Conservation (phyloP, 2,113 vertebrate species). For the Leptobrachium leishanense region DNA sequence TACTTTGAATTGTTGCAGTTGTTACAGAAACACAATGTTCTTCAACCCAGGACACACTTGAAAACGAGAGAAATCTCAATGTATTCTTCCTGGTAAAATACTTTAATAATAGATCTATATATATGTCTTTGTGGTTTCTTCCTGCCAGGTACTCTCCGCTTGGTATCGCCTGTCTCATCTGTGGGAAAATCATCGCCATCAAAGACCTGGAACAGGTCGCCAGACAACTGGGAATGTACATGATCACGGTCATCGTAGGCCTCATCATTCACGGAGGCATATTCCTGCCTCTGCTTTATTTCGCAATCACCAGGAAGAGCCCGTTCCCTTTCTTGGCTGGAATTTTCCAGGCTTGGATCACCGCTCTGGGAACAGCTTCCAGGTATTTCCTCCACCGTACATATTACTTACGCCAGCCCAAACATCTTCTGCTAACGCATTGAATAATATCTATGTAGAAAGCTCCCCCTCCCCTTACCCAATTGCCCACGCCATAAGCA, state of each 20-base stretch:
- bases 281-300: conserved; percentile 94
- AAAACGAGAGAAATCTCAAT: too few relatives aligned
- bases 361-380: conserved; percentile 94
- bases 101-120: too few relatives aligned
- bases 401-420: not conserved
- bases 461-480: not conserved
- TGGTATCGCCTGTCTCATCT: conserved; percentile 96
- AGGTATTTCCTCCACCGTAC: conserved; percentile 70
- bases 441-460: not conserved
- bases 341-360: conserved; percentile 99
- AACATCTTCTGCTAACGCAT: not conserved
- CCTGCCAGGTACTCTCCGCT: conserved; percentile 91
- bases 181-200: conserved; percentile 98
- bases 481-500: not conserved
- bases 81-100: too few relatives aligned
- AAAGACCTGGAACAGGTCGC: conserved; percentile 94
- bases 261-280: conserved; percentile 96
- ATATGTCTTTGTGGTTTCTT: conserved; percentile 2
- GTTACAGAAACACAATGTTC: too few relatives aligned
- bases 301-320: conserved; percentile 93
- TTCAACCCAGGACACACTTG: too few relatives aligned
- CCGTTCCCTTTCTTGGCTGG: conserved; percentile 94
- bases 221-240: conserved; percentile 97
- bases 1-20: too few relatives aligned
- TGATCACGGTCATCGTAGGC: conserved; percentile 95